Conservation (phyloP, 1,140 invertebrate genomes). For the Latrodectus geometricus region DNA sequence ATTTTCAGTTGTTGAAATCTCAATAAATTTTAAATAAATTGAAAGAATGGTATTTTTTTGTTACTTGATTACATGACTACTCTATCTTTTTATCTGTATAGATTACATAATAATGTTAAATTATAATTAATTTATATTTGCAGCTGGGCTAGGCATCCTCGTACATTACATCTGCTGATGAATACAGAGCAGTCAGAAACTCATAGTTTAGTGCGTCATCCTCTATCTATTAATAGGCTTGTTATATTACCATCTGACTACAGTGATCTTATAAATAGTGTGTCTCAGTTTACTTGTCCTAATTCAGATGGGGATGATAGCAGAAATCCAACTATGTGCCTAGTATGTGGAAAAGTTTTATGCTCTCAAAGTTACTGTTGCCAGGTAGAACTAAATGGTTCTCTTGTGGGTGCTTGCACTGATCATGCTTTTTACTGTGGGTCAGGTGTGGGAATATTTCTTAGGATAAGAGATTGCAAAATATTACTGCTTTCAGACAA, state of each 20-base stretch:
- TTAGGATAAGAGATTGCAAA: conserved; percentile 95
- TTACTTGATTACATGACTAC: no score
- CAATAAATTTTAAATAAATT: no score
- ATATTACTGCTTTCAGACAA: conserved; percentile 75
- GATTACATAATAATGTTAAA: neutral
- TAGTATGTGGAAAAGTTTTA: conserved; percentile 92
- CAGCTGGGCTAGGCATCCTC: conserved; percentile 65
- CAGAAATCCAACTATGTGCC: conserved; percentile 94
- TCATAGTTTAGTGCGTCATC: conserved; percentile 65
- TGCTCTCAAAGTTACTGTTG: conserved; percentile 98
- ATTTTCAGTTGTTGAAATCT: no score
- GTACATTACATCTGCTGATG: conserved; percentile 37
- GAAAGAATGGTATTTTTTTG: no score
- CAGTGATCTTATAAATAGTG: conserved; percentile 94
- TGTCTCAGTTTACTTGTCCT: conserved; percentile 91
- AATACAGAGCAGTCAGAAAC: conserved; percentile 62
- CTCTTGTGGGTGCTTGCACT: conserved; percentile 90
- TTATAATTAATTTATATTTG: conserved; percentile 1
- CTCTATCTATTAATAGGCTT: conserved; percentile 74
- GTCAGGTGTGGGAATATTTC: conserved; percentile 89
- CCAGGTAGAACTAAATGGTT: conserved; percentile 84
- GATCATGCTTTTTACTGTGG: conserved; percentile 90
- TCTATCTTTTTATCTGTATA: no score
- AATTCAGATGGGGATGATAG: conserved; percentile 90
- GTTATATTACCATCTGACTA: conserved; percentile 90